These are phyloP conservation scores for Caenorhabditis virilis DNA, from an alignment of 2,888 invertebrate species.

Conservation along the genomic window DNA sequence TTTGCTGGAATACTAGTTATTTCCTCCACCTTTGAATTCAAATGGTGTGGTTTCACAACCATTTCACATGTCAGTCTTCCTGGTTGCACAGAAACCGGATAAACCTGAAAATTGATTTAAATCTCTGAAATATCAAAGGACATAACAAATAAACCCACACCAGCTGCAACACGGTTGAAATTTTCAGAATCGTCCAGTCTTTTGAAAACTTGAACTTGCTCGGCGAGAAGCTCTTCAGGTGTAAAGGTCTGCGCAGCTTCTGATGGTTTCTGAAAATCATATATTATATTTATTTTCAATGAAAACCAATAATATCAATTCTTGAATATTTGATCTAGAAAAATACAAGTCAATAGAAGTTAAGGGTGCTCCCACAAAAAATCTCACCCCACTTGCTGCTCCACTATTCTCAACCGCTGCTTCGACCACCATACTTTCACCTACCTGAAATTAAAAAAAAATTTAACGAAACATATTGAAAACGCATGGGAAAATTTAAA, in stretches of 20 bases:
- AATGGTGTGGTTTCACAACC: slow-evolving; percentile 56
- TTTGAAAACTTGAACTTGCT: slow-evolving; percentile 20
- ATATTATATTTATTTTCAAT: too few species aligned
- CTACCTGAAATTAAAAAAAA: background rate
- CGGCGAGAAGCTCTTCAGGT: slow-evolving; percentile 12
- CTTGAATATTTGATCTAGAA: too few species aligned
- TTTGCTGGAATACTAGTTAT: too few species aligned
- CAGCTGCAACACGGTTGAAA: slow-evolving; percentile 61
- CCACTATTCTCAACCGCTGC: too few species aligned
- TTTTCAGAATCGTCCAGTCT: slow-evolving; percentile 37
- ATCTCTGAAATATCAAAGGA: too few species aligned
- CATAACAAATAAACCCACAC: slow-evolving; percentile 49
- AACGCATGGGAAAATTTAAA: background rate
- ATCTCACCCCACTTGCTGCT: too few species aligned
- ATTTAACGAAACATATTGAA: background rate
- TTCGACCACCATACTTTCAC: too few species aligned
- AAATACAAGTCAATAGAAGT: too few species aligned
- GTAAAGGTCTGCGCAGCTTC: too few species aligned
- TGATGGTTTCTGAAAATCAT: slow-evolving; percentile 3
- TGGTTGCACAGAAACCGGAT: slow-evolving; percentile 47
- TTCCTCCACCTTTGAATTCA: slow-evolving; percentile 62
- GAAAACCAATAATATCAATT: too few species aligned
- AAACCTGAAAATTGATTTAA: slow-evolving; percentile 29
- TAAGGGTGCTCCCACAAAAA: too few species aligned
- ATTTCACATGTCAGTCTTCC: slow-evolving; percentile 57